Conservation (phyloP, 23 tunicate species). For the Ascidia mentula region DNA sequence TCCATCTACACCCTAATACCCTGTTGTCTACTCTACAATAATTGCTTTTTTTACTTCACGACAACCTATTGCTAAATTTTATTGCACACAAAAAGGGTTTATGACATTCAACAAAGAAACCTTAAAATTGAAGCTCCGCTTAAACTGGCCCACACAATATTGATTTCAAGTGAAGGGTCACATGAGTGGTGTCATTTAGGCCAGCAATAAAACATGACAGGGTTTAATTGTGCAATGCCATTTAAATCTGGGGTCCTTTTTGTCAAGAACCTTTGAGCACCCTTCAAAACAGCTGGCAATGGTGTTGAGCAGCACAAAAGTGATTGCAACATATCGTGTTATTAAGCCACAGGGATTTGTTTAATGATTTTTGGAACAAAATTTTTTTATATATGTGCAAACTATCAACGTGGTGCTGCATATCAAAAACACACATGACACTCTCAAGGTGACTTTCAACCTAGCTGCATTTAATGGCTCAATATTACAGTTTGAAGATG, state of each 20-base stretch:
- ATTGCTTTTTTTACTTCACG: too few relatives aligned
- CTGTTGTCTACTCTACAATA: too few relatives aligned
- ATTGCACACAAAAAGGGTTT: too few relatives aligned
- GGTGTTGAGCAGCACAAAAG: not conserved
- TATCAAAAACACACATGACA: too few relatives aligned
- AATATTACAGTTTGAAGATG: conserved; percentile 11
- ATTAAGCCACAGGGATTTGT: not conserved
- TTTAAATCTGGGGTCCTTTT: not conserved
- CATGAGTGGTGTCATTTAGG: not conserved
- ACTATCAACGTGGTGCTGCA: not conserved
- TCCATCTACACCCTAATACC: too few relatives aligned
- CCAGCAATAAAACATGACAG: not conserved
- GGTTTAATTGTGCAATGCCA: not conserved
- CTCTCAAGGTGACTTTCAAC: too few relatives aligned
- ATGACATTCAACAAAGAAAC: too few relatives aligned
- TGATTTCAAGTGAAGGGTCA: not conserved
- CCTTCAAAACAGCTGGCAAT: not conserved
- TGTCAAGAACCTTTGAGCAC: not conserved
- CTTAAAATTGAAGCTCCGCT: too few relatives aligned
- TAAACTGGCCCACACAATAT: not conserved
- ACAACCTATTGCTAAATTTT: too few relatives aligned
- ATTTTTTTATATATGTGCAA: not conserved
- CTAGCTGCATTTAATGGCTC: too few relatives aligned
- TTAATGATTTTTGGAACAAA: not conserved
- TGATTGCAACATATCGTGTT: not conserved